A percentile compares a stretch with the other conserved stretches of the same genome.
Evolutionary conservation across 92 coral and sea anemone species (phyloP).

Genomic region (Virgularia gustaviana): DNA sequence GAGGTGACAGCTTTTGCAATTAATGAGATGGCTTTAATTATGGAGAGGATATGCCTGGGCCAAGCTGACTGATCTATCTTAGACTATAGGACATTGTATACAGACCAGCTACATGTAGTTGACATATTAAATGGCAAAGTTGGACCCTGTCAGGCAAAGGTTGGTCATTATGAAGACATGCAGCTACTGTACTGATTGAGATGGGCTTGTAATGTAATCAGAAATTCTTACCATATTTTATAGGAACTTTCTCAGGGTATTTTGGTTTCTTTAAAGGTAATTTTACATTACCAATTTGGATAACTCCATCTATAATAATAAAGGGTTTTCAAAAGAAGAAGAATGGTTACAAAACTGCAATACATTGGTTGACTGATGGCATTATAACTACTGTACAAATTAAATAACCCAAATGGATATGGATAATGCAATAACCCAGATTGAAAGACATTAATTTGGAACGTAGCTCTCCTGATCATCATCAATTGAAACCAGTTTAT

Average conservation of each 20-base stretch:
- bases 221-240: constrained; percentile 90
- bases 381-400: background rate
- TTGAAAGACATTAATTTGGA: too few relatives aligned
- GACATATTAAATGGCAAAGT: too few relatives aligned
- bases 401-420: background rate
- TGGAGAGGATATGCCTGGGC: too few relatives aligned
- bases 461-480: background rate
- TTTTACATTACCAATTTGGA: constrained; percentile 86
- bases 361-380: background rate
- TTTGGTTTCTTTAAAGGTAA: constrained; percentile 60
- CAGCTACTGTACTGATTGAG: too few relatives aligned
- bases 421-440: background rate
- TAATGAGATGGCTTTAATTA: too few relatives aligned
- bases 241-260: constrained; percentile 80
- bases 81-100: too few relatives aligned
- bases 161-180: too few relatives aligned
- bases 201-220: too few relatives aligned
- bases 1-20: too few relatives aligned
- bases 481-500: background rate
- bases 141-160: too few relatives aligned
- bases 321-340: background rate
- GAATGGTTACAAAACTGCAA: background rate
- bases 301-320: constrained; percentile 56
- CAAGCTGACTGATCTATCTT: too few relatives aligned
- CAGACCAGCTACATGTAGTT: too few relatives aligned